Evolutionary conservation across 2,113 vertebrate species (phyloP).

Genomic region (Myrmophylax atrothorax): DNA sequence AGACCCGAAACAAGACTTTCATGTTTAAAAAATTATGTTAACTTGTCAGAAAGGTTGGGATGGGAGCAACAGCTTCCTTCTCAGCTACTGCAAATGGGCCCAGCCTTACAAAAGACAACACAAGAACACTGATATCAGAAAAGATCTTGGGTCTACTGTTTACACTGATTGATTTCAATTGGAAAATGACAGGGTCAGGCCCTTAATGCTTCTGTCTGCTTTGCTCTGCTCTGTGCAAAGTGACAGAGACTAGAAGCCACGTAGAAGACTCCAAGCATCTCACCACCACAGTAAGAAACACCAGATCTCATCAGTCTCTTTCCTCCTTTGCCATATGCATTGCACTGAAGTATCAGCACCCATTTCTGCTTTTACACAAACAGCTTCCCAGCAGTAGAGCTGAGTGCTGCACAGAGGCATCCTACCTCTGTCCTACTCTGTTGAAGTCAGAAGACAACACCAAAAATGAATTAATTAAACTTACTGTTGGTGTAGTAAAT

Average conservation of each 20-base stretch:
- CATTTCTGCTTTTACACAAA: not conserved
- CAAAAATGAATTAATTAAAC: not conserved
- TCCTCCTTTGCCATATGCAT: not conserved
- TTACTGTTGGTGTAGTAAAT: not conserved
- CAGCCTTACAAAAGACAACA: not conserved
- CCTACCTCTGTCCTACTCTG: not conserved
- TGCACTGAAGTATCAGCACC: not conserved
- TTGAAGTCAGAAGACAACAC: not conserved
- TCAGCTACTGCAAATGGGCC: not conserved
- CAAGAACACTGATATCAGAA: not conserved
- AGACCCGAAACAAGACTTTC: not conserved
- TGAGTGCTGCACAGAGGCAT: not conserved
- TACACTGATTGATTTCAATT: not conserved
- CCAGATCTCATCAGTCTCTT: not conserved
- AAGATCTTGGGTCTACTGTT: not conserved
- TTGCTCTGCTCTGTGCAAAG: not conserved
- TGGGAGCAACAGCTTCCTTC: not conserved
- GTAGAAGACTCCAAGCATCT: not conserved
- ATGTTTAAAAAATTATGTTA: constrained; percentile 19
- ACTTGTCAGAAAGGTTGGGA: not conserved
- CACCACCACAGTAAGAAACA: not conserved
- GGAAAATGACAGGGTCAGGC: not conserved
- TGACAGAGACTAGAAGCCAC: not conserved
- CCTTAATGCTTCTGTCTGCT: not conserved
- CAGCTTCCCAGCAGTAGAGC: not conserved